Conservation (phyloP, 2,888 invertebrate genomes). For the Oligia fasciuncula region DNA sequence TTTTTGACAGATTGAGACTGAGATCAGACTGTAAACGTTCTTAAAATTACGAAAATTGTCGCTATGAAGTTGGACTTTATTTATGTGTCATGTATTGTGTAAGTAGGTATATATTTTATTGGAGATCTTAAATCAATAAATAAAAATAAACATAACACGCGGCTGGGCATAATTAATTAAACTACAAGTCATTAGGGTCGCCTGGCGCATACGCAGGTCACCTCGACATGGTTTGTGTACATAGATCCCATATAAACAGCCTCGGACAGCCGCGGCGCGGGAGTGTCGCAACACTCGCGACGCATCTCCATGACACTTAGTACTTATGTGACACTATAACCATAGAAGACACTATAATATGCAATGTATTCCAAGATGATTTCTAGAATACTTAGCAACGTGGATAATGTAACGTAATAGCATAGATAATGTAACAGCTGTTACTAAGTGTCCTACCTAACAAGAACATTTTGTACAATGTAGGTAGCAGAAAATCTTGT, state of each 20-base stretch:
- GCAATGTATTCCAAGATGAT: conserved; percentile 3
- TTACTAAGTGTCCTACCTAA: too few relatives aligned
- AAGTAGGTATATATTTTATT: neutral
- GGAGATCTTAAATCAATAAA: neutral
- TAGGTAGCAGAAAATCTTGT: conserved; percentile 1
- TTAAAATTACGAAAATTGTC: too few relatives aligned
- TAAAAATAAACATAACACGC: too few relatives aligned
- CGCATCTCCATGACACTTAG: neutral
- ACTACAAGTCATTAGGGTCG: conserved; percentile 12
- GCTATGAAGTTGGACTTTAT: neutral
- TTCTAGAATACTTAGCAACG: conserved; percentile 6
- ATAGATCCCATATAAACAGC: conserved; percentile 8
- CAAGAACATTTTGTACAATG: conserved; percentile 2
- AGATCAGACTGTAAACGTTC: too few relatives aligned
- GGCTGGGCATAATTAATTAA: neutral
- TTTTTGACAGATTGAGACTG: too few relatives aligned
- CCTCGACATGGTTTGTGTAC: conserved; percentile 46
- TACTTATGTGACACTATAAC: neutral
- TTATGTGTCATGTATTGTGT: neutral
- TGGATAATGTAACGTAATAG: neutral
- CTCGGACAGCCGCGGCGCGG: neutral
- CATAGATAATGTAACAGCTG: neutral
- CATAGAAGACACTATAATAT: neutral
- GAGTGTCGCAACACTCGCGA: conserved; percentile 22
- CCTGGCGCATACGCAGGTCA: conserved; percentile 14